Evolutionary conservation across 2,113 vertebrate genomes (phyloP).

Genomic region (Lasiurus cinereus): DNA sequence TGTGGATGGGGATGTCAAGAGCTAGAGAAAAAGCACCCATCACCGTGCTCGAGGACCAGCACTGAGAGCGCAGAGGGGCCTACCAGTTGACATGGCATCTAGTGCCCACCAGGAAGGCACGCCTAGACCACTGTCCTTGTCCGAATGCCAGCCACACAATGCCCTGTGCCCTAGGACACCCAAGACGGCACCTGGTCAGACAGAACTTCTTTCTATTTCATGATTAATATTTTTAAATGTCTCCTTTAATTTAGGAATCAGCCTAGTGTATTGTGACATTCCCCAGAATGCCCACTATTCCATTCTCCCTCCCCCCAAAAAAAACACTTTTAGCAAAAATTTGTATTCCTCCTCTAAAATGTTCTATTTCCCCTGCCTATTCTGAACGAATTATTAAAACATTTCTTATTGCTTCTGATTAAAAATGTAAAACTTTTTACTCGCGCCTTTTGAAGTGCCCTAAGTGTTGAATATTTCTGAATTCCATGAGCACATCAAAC

Average conservation of each 20-base stretch:
- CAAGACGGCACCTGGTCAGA: background rate
- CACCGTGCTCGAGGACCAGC: background rate
- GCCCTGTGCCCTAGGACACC: background rate
- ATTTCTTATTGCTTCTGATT: slow-evolving; percentile 27
- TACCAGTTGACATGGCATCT: background rate
- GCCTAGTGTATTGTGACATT: background rate
- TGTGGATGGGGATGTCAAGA: background rate
- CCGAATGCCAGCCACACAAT: background rate
- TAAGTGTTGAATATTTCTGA: slow-evolving; percentile 39
- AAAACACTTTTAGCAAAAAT: background rate
- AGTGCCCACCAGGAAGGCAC: too few relatives aligned
- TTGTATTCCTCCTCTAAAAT: background rate
- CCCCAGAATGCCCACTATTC: background rate
- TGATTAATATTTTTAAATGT: background rate
- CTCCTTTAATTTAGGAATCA: background rate
- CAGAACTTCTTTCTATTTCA: background rate
- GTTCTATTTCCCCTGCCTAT: background rate
- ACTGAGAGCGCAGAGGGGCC: background rate
- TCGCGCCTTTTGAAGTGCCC: slow-evolving; percentile 37
- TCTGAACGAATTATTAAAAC: slow-evolving; percentile 52
- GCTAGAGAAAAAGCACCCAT: background rate
- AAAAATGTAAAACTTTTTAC: slow-evolving; percentile 30
- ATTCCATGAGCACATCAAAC: slow-evolving; percentile 22
- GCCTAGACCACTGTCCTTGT: slow-evolving; percentile 42
- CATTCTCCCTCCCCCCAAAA: background rate